Base-by-base conservation (phyloP, 2,888 invertebrate species). In the Amblyteles armatorius region DNA sequence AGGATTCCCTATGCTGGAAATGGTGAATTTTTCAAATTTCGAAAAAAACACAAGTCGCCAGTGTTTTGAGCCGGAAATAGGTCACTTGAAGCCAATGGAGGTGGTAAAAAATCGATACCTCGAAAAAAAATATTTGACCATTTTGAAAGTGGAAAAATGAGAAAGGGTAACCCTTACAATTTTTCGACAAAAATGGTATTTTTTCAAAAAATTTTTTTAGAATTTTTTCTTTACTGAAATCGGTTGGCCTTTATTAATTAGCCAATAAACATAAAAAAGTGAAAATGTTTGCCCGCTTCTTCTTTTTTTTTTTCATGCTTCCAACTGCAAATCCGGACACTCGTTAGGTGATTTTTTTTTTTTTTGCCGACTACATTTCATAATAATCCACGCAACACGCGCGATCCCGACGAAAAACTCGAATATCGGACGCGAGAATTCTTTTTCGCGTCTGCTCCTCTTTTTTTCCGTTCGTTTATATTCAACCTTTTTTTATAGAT, bases 241-340 rank as follows among this genome's bases (percentile, higher is more conserved):
- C n/a, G n/a, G n/a, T 82, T 85, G 83, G 85, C 80, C 72, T 55
- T 82, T 85, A 85, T 85, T 85, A 85, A 85, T 85, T 80, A 85
- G 69, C 85, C 77, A 83, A 85, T 80, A 82, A 85, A 82, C 82
- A 50, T 68, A 82, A 77, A 82, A 85, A 82, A 82, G 69, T 57
- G 68, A 60, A 80, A 73, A 82, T 69, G 33, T 55, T 73, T 69
- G 33, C 48, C 67, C 63, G 29, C 29, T 9, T 68, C 33, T 65
- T 55, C 36, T 76, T 67, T 67, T 82, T 40, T 40, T 19, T 63
- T 44, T n/a, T 7, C 69, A 29, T 76, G 68, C 69, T 71, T 36
- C 44, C 60, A 26, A 60, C 60, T 60, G 26, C 22, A 29, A 60
- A 60, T 16, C 26, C 29, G 26, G 67, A 57, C 48, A 77, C 82